These are phyloP conservation scores for Melospiza melodia DNA, from an alignment of 2,113 vertebrate genomes.

Conservation along the genomic window DNA sequence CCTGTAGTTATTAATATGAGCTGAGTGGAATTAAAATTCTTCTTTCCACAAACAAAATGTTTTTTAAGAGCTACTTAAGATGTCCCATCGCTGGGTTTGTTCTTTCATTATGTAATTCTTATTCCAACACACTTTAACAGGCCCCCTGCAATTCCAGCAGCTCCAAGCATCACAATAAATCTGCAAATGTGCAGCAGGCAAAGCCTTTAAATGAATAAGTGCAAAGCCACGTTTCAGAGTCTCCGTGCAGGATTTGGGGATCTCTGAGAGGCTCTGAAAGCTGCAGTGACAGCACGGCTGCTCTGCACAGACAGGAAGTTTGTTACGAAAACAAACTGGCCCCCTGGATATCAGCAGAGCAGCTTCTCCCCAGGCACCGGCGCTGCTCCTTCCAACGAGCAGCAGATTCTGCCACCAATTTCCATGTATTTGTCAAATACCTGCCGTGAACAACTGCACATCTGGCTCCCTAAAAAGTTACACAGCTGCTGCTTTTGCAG, in stretches of 20 bases:
- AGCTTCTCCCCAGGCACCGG: constrained; percentile 50
- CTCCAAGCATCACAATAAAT: constrained; percentile 40
- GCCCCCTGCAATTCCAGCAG: constrained; percentile 32
- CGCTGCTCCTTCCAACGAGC: not conserved
- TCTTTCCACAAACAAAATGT: not conserved
- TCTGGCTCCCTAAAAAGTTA: not conserved
- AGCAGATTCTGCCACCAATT: not conserved
- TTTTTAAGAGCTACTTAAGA: constrained; percentile 9
- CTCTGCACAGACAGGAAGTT: constrained; percentile 73
- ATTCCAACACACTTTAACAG: constrained; percentile 34
- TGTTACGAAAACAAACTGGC: constrained; percentile 69
- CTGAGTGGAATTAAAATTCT: not conserved
- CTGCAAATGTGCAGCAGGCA: constrained; percentile 47
- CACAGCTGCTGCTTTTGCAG: not conserved
- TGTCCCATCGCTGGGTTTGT: not conserved
- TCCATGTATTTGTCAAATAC: not conserved
- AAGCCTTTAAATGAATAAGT: constrained; percentile 29
- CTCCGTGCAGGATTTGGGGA: constrained; percentile 35
- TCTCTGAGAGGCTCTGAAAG: constrained; percentile 57
- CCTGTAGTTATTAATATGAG: not conserved
- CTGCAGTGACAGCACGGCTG: constrained; percentile 68
- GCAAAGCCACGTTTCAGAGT: constrained; percentile 59
- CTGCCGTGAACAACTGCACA: not conserved
- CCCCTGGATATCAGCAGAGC: constrained; percentile 66
- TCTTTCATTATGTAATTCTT: constrained; percentile 53